Conservation (phyloP, 37 sponge, comb jelly and placozoan genomes). For the Tethya wilhelma region DNA sequence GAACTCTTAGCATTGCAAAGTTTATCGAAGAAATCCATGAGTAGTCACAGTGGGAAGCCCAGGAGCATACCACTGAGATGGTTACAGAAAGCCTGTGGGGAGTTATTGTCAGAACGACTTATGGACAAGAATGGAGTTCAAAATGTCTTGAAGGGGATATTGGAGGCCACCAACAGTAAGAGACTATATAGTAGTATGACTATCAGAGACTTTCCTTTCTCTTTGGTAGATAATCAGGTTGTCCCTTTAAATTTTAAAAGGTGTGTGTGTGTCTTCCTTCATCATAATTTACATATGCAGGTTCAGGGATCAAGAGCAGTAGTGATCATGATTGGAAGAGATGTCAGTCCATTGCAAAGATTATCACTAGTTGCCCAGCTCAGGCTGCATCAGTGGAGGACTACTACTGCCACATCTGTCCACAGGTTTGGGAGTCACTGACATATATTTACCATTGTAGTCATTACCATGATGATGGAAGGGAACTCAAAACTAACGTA, state of each 20-base stretch:
- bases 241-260: no score
- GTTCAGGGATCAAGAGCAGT: no score
- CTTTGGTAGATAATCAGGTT: no score
- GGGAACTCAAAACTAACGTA: no score
- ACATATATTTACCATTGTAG: neutral
- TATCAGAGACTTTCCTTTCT: neutral
- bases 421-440: constrained; percentile 56
- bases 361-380: constrained; percentile 66
- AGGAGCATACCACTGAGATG: constrained; percentile 33
- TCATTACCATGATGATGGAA: neutral
- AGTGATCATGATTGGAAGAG: constrained; percentile 51
- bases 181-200: neutral
- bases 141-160: constrained; percentile 52
- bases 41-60: neutral
- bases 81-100: constrained; percentile 70
- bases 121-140: constrained; percentile 71
- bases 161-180: constrained; percentile 33
- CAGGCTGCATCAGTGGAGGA: constrained; percentile 35
- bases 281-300: no score
- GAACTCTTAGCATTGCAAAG: constrained; percentile 57
- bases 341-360: constrained; percentile 50
- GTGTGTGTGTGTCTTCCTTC: no score
- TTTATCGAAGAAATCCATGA: no score
- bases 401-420: constrained; percentile 69
- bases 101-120: constrained; percentile 69